Percentiles rank a stretch among this genome's conserved stretches.
phyloP scores from a whole-genome alignment of 2,113 vertebrate genomes.

The Mola mola region DNA sequence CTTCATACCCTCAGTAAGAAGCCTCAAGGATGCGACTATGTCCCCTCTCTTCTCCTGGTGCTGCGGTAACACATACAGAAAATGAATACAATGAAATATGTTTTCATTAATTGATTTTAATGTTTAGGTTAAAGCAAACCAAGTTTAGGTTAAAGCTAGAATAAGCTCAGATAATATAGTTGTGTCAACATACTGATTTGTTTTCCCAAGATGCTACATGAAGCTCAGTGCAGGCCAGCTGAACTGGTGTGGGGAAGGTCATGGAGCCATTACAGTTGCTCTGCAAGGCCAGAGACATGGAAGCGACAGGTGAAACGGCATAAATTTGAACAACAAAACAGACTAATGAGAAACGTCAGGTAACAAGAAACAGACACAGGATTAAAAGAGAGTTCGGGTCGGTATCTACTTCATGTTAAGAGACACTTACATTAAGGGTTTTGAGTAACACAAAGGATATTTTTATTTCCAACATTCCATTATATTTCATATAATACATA shows the following conservation, averaged over 20 bases:
- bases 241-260: constrained; percentile 51
- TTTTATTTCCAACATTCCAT: too few species aligned
- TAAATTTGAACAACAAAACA: constrained; percentile 2
- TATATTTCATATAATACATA: too few species aligned
- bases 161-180: too few species aligned
- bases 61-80: constrained; percentile 45
- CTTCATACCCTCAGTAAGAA: constrained; percentile 63
- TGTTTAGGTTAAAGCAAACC: too few species aligned
- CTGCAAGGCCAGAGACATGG: constrained; percentile 49
- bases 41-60: constrained; percentile 70
- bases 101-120: too few species aligned
- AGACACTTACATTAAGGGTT: too few species aligned
- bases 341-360: constrained; percentile 23
- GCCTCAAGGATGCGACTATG: constrained; percentile 65
- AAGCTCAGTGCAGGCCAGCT: constrained; percentile 67
- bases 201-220: constrained; percentile 70
- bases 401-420: too few species aligned
- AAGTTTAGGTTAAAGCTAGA: too few species aligned
- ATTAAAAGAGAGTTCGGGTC: constrained; percentile 9
- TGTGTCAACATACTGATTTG: constrained; percentile 76
- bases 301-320: constrained; percentile 9
- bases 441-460: too few species aligned
- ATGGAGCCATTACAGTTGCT: constrained; percentile 50
- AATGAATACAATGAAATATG: background rate
- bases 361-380: background rate